Base-by-base conservation (phyloP, 1,140 invertebrate genomes). In the Eueides isabella region DNA sequence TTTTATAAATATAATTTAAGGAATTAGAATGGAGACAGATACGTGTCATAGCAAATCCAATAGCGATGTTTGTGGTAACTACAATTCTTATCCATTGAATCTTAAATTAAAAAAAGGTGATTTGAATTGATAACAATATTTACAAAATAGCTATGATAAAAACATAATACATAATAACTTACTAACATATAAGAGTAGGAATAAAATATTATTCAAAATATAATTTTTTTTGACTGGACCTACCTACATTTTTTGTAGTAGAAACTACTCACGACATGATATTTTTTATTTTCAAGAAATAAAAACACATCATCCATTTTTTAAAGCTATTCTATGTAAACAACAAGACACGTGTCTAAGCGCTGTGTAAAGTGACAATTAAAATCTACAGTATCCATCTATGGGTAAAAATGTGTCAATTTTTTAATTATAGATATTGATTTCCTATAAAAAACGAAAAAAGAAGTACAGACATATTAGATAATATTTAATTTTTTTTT, bases 341-440 rank as follows among this genome's bases (percentile, higher is more conserved):
- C 69, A 48, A 31, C 33, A 71, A 62, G 69, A 41, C 70, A 71
- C 70, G 70, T 71, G 70, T 62, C 26, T 71, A 31, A 44, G 33
- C n/a, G n/a, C 61, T 12, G 61, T 44, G 31, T 41, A 61, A 63
- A 62, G n/a, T n/a, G 28, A 41, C 61, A 41, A 63, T 35, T 68
- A 68, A 16, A 30, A 55, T 19, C 0, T 30, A 68, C 30, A 68
- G n/a, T 61, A 61, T 28, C 55, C 44, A 41, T 67, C 19, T 28
- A 38, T 31, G 72, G 26, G 23, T 62, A 33, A 55, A 11, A 55
- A 26, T 55, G 11, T 55, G 11, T 44, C 19, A 26, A 55, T 55
- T 23, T 55, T 55, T 55, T 26, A 11, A 11, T 55, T 7, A 2
- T 23, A 55, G 9, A 16, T 48, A 23, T 48, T 48, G 23, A 7